Percentiles rank a stretch among this genome's conserved stretches.
phyloP scores from a whole-genome alignment of 1,140 invertebrate genomes.

The Hirudo medicinalis region DNA sequence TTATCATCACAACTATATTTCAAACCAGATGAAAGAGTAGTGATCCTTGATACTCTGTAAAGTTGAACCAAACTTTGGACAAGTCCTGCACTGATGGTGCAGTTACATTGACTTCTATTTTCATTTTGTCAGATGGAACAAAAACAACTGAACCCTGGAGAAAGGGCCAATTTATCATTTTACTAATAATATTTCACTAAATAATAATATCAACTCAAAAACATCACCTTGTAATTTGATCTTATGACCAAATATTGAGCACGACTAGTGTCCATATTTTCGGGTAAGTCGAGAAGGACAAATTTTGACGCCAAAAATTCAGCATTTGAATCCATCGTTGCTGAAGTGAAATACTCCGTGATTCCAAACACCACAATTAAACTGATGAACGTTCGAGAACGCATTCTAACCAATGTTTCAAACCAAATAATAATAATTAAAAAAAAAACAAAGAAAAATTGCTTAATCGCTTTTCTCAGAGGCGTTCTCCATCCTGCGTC shows the following conservation, averaged over 20 bases:
- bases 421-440: no score
- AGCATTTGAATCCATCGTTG: no score
- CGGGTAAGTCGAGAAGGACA: not conserved
- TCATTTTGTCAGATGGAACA: constrained; percentile 19
- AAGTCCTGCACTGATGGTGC: constrained; percentile 18
- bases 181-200: not conserved
- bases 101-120: constrained; percentile 20
- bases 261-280: not conserved
- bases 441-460: no score
- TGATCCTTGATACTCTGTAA: constrained; percentile 17
- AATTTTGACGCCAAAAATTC: not conserved
- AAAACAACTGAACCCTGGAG: constrained; percentile 23
- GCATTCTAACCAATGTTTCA: no score
- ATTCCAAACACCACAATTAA: no score
- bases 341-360: no score
- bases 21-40: constrained; percentile 22
- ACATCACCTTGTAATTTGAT: not conserved
- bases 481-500: no score
- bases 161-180: not conserved
- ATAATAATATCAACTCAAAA: not conserved
- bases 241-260: not conserved
- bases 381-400: no score
- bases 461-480: no score
- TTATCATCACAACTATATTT: not conserved
- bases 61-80: constrained; percentile 23